Base-by-base conservation (phyloP, 2,113 vertebrate genomes). In the Oreochromis aureus region DNA sequence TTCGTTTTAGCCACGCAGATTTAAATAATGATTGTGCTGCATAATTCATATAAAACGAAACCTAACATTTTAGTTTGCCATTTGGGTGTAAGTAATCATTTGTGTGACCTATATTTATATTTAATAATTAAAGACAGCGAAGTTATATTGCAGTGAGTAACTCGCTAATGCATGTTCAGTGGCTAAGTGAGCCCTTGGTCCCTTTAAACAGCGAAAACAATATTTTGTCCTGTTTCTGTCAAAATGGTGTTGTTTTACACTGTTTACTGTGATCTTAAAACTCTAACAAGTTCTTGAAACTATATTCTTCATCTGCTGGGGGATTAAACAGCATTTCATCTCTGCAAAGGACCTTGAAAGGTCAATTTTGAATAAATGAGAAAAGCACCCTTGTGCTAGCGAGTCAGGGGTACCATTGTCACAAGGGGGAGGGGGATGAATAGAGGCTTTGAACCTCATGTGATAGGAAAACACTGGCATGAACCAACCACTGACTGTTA, bases 331-430 rank as follows among this genome's bases (percentile, higher is more conserved):
- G 58, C 89, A 91, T 92, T 93, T 90, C 19, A 82, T 59, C 76
- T 51, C 92, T 61, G 83, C 84, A 90, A 78, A 91, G 54, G 88
- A 94, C 94, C 91, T 90, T 93, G 86, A 95, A 86, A 84, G 89
- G 91, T 94, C 90, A 86, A 93, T 93, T 94, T 92, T 56, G 58
- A 91, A 94, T 84, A 30, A 54, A 87, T 76, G 78, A 85, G 82
- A 84, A 81, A 87, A 34, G 16, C 82, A 18, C 48, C 53, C 39
- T 84, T 73, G 83, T 85, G 83, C 84, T 79, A 80, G 80, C 3
- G 15, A 85, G 81, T 32, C 58, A 66, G 80, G 32, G 79, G 82
- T 18, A 56, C 56, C 78, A 58, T 39, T 89, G 83, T 86, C 59
- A 88, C 5, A 6, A 55, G 22, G 55, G 69, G 22, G 41, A 46